phyloP scores from a whole-genome alignment of 2,797 vertebrate genomes.

The Eospalax fontanierii region DNA sequence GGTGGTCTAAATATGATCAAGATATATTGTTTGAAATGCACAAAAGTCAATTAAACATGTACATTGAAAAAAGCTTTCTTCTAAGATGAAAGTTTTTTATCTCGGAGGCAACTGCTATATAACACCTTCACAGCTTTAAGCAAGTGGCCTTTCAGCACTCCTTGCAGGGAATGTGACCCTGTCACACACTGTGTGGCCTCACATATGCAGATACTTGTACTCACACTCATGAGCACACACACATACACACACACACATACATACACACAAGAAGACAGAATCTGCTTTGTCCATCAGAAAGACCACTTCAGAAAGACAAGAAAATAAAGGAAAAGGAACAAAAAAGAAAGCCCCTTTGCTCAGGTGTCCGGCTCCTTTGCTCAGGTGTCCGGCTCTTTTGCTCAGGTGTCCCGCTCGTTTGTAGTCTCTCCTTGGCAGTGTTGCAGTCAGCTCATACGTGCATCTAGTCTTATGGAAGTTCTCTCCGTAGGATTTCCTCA shows the following conservation, averaged over 20 bases:
- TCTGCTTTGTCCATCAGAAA: slow-evolving; percentile 18
- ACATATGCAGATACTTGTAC: neutral
- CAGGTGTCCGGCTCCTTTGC: neutral
- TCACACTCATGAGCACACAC: neutral
- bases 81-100: too few relatives aligned
- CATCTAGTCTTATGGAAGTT: too few relatives aligned
- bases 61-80: too few relatives aligned
- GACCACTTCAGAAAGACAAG: neutral
- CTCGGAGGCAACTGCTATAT: too few relatives aligned
- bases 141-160: too few relatives aligned
- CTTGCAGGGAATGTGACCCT: too few relatives aligned
- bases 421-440: neutral
- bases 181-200: neutral
- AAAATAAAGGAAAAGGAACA: too few relatives aligned
- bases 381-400: neutral
- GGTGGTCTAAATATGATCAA: too few relatives aligned
- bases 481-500: neutral
- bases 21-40: too few relatives aligned
- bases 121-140: too few relatives aligned
- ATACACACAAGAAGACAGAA: neutral
- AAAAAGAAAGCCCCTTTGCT: too few relatives aligned
- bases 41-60: too few relatives aligned
- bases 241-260: neutral
- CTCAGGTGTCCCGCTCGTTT: neutral
- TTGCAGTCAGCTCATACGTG: neutral